Percentiles rank a stretch among this genome's conserved stretches.
Evolutionary conservation across 2,797 vertebrate species (phyloP).

Genomic region (Macrochelys suwanniensis): DNA sequence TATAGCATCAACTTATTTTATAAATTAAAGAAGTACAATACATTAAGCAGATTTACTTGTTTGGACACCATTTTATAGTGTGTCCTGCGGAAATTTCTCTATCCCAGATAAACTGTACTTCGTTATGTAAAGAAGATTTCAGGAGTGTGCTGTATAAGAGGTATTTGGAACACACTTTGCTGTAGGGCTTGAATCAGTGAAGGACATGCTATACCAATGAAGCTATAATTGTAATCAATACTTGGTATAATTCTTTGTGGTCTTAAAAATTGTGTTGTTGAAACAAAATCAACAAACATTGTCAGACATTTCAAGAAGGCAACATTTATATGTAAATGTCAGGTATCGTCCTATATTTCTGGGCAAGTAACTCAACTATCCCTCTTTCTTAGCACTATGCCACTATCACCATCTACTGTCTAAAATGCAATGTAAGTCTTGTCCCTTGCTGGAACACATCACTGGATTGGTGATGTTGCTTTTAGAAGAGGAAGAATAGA

Average conservation of each 20-base stretch:
- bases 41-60: conserved; percentile 13
- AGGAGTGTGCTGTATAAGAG: neutral
- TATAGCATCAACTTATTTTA: conserved; percentile 3
- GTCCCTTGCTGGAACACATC: neutral
- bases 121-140: neutral
- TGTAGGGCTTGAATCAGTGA: conserved; percentile 8
- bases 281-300: conserved; percentile 6
- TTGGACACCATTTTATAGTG: neutral
- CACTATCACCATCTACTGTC: neutral
- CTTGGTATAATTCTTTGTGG: neutral
- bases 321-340: neutral
- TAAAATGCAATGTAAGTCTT: neutral
- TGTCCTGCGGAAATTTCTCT: conserved; percentile 17
- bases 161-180: conserved; percentile 18
- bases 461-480: neutral
- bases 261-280: conserved; percentile 26
- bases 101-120: neutral
- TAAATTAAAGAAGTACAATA: neutral
- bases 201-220: conserved; percentile 8
- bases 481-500: neutral
- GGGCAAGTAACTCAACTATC: neutral
- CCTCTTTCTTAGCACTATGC: neutral
- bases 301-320: conserved; percentile 15
- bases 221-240: conserved; percentile 48
- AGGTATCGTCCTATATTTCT: neutral